Evolutionary conservation across 1,140 invertebrate species (phyloP), one percentile per base, ranked within the genome.

Genomic region (Probaryconus sp.): DNA sequence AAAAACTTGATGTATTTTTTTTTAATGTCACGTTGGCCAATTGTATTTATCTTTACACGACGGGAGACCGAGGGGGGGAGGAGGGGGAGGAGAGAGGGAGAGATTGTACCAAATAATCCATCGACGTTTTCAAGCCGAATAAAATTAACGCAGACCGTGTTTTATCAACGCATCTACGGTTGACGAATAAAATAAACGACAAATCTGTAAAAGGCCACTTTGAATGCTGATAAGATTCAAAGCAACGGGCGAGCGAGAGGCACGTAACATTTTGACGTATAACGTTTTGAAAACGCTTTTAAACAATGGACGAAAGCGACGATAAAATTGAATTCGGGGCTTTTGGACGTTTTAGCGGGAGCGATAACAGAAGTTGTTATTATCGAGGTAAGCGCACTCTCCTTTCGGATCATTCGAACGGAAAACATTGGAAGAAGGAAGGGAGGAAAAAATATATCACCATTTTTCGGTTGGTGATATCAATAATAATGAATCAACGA

Each of bases 301-400:
- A 51, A 60, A 68, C 53, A 68, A 68, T 68, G 33, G 24, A 50
- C 13, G 4, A 42, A 21, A 35, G 17, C 31, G 24, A 5, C 53
- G 45, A 30, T 68, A 35, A 61, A 61, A 70, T 55, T 61, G 38
- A 61, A 70, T 70, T 70, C 61, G 18, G 53, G 18, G 53, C 56
- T 70, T 70, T 70, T 48, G 67, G 55, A 26, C 56, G 56, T 16
- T 68, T 68, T 45, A 26, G 48, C 37, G n/a, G n/a, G n/a, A 48
- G 26, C 56, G 48, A 70, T 48, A 70, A 55, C 67, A 70, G 48
- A 37, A 37, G 33, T 70, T 61, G 56, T 70, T 70, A 47, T 70
- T 55, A 55, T 55, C 48, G 28, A 33, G 40, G 67, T 18, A 48
- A 61, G 55, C 61, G 18, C 33, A 13, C 10, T 26, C 38, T 20